phyloP scores from a whole-genome alignment of 2,888 invertebrate genomes.

The Cheilosia soror region DNA sequence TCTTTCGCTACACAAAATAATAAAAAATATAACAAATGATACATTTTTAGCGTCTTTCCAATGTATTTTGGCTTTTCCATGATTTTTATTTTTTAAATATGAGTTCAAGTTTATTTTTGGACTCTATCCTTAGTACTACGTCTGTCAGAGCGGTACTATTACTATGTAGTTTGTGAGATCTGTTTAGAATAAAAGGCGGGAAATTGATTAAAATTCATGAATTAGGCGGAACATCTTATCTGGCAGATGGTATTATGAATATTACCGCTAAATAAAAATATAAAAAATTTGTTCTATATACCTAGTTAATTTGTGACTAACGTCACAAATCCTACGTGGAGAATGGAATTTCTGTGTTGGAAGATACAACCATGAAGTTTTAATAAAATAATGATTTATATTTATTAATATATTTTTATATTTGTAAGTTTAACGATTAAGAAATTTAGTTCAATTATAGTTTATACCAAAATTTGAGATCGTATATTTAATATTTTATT shows the following conservation, averaged over 20 bases:
- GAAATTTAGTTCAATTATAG: conserved; percentile 47
- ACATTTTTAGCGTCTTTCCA: conserved; percentile 51
- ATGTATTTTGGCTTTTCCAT: conserved; percentile 8
- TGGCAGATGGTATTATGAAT: conserved; percentile 17
- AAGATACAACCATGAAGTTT: neutral
- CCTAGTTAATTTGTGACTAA: neutral
- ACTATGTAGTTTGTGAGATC: conserved; percentile 12
- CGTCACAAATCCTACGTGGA: neutral
- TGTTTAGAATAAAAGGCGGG: conserved; percentile 17
- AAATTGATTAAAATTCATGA: conserved; percentile 13
- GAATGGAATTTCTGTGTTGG: neutral
- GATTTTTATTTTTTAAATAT: conserved; percentile 9
- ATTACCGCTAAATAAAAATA: neutral
- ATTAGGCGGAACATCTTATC: conserved; percentile 6
- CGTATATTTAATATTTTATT: conserved; percentile 17
- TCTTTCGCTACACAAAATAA: neutral
- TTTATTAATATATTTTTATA: neutral
- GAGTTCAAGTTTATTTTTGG: conserved; percentile 66
- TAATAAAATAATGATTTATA: neutral
- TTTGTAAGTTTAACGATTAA: neutral
- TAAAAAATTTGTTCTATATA: neutral
- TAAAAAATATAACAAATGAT: conserved; percentile 57
- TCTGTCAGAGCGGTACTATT: conserved; percentile 21
- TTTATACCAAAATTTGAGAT: conserved; percentile 60
- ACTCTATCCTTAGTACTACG: conserved; percentile 12